Conservation (phyloP, 2,113 vertebrate genomes). For the Typhlomys cinereus region DNA sequence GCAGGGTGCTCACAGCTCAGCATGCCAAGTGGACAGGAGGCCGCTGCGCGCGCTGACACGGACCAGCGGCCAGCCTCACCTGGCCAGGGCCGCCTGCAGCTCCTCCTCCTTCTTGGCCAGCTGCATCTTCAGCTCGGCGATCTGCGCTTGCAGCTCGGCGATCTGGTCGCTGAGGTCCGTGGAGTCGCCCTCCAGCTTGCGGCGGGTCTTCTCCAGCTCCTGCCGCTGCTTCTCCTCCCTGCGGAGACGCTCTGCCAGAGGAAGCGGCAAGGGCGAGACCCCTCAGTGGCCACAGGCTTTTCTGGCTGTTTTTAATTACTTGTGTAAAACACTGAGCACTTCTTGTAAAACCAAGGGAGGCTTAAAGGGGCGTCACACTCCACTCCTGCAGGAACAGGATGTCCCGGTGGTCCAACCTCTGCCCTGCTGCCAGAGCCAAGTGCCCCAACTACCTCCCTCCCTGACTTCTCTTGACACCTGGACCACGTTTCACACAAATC, state of each 20-base stretch:
- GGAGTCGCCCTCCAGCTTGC: constrained; percentile 97
- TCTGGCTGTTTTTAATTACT: neutral
- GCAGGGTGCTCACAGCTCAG: accelerated
- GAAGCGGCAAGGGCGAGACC: neutral
- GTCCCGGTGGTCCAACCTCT: no score
- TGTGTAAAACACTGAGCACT: neutral
- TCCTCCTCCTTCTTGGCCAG: constrained; percentile 99
- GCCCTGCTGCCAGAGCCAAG: neutral
- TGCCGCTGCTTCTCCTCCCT: constrained; percentile 96
- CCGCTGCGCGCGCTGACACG: accelerated
- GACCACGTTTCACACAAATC: neutral
- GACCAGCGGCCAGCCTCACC: constrained; percentile 83
- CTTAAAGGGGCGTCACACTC: accelerated
- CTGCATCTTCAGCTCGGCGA: constrained; percentile 96
- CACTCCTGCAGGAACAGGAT: neutral
- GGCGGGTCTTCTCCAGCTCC: constrained; percentile 97
- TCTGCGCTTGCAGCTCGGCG: constrained; percentile 97
- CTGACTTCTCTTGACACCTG: neutral
- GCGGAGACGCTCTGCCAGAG: constrained; percentile 91
- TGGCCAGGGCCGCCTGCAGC: constrained; percentile 94
- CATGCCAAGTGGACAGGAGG: neutral
- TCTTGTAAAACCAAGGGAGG: accelerated
- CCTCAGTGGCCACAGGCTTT: neutral
- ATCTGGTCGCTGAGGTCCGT: constrained; percentile 95
- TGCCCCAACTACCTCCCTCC: neutral